A percentile compares a stretch with the other conserved stretches of the same genome.
Evolutionary conservation across 2,797 vertebrate genomes (phyloP).

Genomic region (Eospalax fontanierii): DNA sequence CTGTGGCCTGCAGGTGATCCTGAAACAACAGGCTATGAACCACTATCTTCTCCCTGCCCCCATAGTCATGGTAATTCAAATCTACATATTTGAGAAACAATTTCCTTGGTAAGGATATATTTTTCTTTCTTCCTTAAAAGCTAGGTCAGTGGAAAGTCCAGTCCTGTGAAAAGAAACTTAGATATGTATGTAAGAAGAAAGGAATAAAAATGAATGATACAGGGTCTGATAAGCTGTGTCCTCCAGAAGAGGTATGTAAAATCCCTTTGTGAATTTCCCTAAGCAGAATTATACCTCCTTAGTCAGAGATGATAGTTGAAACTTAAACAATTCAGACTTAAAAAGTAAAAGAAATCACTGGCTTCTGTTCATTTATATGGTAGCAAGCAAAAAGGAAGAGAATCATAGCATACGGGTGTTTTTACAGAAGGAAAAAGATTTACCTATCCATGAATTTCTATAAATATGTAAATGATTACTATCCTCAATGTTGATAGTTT

Average conservation of each 20-base stretch:
- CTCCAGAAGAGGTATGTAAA: constrained; percentile 90
- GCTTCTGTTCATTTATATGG: constrained; percentile 43
- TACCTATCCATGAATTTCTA: constrained; percentile 2
- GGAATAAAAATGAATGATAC: constrained; percentile 90
- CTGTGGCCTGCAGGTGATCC: neutral
- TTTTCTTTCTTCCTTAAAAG: constrained; percentile 84
- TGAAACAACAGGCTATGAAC: neutral
- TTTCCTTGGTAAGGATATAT: constrained; percentile 22
- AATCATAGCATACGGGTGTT: neutral
- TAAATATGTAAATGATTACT: constrained; percentile 19
- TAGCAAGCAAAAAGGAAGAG: neutral
- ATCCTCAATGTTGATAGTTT: neutral
- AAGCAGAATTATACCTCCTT: neutral
- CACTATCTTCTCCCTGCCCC: neutral
- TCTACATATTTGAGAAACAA: constrained; percentile 64
- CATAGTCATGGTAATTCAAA: constrained; percentile 1
- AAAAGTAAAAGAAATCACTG: constrained; percentile 43
- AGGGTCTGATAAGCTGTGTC: constrained; percentile 88
- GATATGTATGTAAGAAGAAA: constrained; percentile 95
- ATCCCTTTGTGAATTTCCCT: neutral
- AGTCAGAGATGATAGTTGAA: neutral
- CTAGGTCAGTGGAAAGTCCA: constrained; percentile 93
- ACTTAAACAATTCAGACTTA: constrained; percentile 44
- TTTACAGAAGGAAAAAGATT: constrained; percentile 1
- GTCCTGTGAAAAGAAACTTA: constrained; percentile 90